phyloP scores from a whole-genome alignment of 2,888 invertebrate species.

The Busseola fusca region DNA sequence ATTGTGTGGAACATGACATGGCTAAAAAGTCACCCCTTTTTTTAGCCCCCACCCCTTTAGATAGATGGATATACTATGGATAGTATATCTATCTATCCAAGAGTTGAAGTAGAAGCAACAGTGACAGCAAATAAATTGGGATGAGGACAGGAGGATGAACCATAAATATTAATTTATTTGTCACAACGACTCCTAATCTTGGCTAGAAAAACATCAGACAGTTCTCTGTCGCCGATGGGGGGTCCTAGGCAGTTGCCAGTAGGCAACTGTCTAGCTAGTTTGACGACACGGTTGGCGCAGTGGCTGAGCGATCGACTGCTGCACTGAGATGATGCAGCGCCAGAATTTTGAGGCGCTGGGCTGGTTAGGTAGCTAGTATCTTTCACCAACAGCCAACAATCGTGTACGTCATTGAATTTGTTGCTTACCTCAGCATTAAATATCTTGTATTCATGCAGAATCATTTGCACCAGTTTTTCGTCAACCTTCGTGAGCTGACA shows the following conservation, averaged over 20 bases:
- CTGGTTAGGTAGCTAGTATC: background rate
- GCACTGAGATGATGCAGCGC: too few species aligned
- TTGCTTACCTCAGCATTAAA: conserved; percentile 95
- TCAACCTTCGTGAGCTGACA: conserved; percentile 97
- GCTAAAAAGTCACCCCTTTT: background rate
- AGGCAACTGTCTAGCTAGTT: too few species aligned
- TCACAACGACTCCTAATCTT: too few species aligned
- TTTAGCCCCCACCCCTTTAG: too few species aligned
- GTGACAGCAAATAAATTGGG: background rate
- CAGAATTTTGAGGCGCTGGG: background rate
- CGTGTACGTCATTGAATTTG: background rate
- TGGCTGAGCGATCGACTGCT: too few species aligned
- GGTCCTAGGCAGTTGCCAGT: too few species aligned
- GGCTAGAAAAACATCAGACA: too few species aligned
- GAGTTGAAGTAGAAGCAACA: background rate
- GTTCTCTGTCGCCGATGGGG: too few species aligned
- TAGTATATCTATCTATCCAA: too few species aligned
- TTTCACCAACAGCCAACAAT: background rate
- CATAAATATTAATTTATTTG: background rate
- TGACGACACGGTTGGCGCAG: too few species aligned
- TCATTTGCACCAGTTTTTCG: conserved; percentile 99
- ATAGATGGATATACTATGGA: background rate
- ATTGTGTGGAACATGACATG: background rate
- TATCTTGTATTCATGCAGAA: conserved; percentile 99
- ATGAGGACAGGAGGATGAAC: background rate